Conservation (phyloP, 2,113 vertebrate genomes). For the Callipepla squamata region DNA sequence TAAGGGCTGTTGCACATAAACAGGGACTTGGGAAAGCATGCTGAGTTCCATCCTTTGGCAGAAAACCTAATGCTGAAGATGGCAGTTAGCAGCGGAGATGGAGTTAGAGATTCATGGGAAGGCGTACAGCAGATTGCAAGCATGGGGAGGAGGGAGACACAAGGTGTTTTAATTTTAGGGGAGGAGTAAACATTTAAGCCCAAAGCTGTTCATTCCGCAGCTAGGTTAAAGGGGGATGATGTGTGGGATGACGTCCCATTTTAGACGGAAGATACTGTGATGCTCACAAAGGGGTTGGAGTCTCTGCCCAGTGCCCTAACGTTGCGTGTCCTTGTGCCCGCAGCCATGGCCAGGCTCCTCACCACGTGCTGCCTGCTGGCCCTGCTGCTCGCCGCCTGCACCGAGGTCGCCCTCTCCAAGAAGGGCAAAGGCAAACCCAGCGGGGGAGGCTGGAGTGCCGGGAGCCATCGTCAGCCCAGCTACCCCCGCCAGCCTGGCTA, state of each 20-base stretch:
- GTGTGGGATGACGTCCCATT: fast-evolving
- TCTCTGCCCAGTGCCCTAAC: neutral
- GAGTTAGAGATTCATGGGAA: no score
- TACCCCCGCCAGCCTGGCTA: slow-evolving; percentile 19
- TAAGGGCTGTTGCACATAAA: neutral
- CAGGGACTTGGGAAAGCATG: neutral
- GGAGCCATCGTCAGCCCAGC: slow-evolving; percentile 52
- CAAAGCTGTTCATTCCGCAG: neutral
- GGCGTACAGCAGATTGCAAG: neutral
- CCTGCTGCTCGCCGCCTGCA: slow-evolving; percentile 62
- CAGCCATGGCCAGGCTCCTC: slow-evolving; percentile 62
- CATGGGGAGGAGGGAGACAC: neutral
- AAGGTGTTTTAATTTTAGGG: neutral
- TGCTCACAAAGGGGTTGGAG: fast-evolving
- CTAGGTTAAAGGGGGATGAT: fast-evolving
- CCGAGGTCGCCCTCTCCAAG: slow-evolving; percentile 63
- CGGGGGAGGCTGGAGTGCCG: slow-evolving; percentile 52
- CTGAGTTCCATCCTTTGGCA: neutral
- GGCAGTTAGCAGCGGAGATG: neutral
- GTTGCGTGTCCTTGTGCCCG: neutral
- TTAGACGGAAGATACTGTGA: fast-evolving
- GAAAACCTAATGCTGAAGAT: neutral
- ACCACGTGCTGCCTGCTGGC: slow-evolving; percentile 59
- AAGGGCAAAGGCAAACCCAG: slow-evolving; percentile 74
- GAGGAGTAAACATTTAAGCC: fast-evolving